Base-by-base conservation (phyloP, 1,140 invertebrate genomes). In the Andrena cerasifolii region DNA sequence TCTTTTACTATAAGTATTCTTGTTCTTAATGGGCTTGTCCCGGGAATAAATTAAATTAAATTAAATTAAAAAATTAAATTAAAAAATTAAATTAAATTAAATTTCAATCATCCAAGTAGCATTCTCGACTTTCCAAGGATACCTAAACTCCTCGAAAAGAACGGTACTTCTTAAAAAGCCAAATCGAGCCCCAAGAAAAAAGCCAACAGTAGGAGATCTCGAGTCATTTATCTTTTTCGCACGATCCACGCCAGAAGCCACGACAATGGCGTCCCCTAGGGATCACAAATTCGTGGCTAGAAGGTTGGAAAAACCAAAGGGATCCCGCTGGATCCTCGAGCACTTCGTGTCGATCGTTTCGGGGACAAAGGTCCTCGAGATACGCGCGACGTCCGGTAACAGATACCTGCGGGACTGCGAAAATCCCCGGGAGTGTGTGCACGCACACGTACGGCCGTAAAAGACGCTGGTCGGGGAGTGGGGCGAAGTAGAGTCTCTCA, bases 221-320 rank as follows among this genome's bases (percentile, higher is more conserved):
- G n/a, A n/a, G n/a, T n/a, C 63, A 76, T 76, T 76, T 76, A 68
- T 76, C 73, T 76, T 76, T 54, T 28, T 59, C 53, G 53, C 73
- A 36, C 63, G 65, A 58, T 47, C 26, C 43, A 1, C 26, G 24
- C 8, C 7, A 28, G n/a, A 4, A 16, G n/a, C 0, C 14, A 5
- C 21, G 12, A 74, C 71, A 65, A 65, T 43, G 49, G 18, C 7
- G 10, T n/a, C 49, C 26, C 49, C 40, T 43, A 16, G 61, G n/a
- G 53, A 68, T 58, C 53, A 67, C 73, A 76, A 76, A 68, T 76
- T 68, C 53, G 43, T 28, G 24, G 33, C 59, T 28, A 18, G 18
- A 24, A 47, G 54, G 28, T 45, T 14, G 6, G 31, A 33, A 45
- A 33, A 26, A 33, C 2, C 68, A 18, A 49, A 61, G 21, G 31